Evolutionary conservation across 2,113 vertebrate genomes (phyloP).

Genomic region (Eurystomus gularis): DNA sequence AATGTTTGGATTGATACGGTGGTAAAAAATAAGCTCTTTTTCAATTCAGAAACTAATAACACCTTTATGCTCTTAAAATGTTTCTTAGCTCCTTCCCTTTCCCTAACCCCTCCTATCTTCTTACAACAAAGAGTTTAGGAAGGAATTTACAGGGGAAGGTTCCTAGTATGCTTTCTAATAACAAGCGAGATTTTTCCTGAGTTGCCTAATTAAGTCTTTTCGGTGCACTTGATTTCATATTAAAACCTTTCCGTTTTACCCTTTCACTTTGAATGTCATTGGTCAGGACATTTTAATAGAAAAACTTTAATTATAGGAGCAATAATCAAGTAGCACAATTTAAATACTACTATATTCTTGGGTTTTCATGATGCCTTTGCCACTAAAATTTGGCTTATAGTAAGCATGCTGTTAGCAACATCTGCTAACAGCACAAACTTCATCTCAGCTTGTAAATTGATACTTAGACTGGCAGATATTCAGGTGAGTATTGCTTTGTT

Average conservation of each 20-base stretch:
- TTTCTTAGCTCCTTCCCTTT: not conserved
- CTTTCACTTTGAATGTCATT: conserved; percentile 1
- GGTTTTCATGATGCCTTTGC: conserved; percentile 4
- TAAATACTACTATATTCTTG: not conserved
- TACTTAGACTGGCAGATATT: conserved; percentile 21
- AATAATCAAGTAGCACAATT: not conserved
- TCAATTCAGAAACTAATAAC: not conserved
- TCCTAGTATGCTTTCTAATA: not conserved
- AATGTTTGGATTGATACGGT: not conserved
- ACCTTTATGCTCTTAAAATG: not conserved
- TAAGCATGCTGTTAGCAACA: not conserved
- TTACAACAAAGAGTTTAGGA: not conserved
- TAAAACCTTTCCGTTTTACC: not conserved
- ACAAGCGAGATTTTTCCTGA: not conserved
- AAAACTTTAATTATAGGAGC: conserved; percentile 29
- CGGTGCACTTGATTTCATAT: not conserved
- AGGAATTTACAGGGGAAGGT: not conserved
- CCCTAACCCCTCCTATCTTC: not conserved
- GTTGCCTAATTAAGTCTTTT: not conserved
- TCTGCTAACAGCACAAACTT: not conserved
- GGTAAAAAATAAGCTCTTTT: not conserved
- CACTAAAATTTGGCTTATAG: not conserved
- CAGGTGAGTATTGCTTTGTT: conserved; percentile 53
- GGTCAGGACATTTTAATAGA: conserved; percentile 17
- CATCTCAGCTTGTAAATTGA: conserved; percentile 28